These are phyloP conservation scores for Dermochelys coriacea DNA, from an alignment of 2,797 vertebrate genomes.

Conservation along the genomic window DNA sequence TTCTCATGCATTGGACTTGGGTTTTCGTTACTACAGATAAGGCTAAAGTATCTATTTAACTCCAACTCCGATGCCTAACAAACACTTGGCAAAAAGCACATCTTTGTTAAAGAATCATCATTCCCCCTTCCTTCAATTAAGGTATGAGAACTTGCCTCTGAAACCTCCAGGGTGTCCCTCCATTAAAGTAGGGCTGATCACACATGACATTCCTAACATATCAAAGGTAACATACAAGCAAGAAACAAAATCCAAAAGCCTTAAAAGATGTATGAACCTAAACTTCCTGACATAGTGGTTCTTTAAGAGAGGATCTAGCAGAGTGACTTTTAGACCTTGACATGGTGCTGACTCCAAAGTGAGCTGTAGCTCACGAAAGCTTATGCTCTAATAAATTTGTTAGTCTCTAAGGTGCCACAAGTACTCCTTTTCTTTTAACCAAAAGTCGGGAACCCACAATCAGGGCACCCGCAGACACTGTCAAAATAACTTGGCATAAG, in stretches of 20 bases:
- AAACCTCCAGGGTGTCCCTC: background rate
- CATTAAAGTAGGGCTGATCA: background rate
- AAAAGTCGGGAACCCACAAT: background rate
- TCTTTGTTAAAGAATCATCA: background rate
- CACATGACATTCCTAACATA: background rate
- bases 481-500: background rate
- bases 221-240: background rate
- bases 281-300: background rate
- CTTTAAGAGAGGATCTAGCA: background rate
- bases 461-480: background rate
- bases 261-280: background rate
- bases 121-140: background rate
- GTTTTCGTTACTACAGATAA: background rate
- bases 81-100: background rate
- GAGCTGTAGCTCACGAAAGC: no score
- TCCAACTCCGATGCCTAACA: background rate
- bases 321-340: background rate
- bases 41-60: background rate
- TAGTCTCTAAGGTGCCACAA: no score
- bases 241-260: background rate
- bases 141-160: background rate
- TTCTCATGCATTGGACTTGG: background rate
- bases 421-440: no score
- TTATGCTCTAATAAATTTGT: no score
- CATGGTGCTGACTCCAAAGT: background rate